Conservation (phyloP, 2,797 vertebrate species). For the Simalia tracyae region DNA sequence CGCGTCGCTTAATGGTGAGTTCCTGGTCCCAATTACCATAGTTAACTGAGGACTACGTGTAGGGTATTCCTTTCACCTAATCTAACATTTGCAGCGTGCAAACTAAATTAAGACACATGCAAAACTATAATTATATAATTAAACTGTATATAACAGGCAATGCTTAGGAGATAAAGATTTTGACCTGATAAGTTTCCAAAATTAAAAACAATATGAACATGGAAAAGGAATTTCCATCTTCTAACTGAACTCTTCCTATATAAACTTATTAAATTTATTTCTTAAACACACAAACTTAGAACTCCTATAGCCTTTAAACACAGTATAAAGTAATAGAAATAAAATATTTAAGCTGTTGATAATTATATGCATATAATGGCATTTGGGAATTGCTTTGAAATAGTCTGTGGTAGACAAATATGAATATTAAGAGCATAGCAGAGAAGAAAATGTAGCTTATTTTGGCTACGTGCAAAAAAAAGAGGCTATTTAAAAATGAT, state of each 20-base stretch:
- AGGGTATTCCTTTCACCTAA: background rate
- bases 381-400: constrained; percentile 50
- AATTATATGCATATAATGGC: constrained; percentile 42
- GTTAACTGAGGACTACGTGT: no score
- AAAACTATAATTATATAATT: constrained; percentile 49
- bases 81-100: constrained; percentile 25
- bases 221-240: constrained; percentile 56
- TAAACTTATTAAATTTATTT: constrained; percentile 59
- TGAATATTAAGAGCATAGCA: constrained; percentile 34
- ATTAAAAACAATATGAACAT: constrained; percentile 48
- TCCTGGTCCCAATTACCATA: no score
- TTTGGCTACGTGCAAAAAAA: constrained; percentile 59
- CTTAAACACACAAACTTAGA: constrained; percentile 51
- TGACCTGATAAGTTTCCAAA: constrained; percentile 50
- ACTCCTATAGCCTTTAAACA: constrained; percentile 43
- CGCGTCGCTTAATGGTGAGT: no score
- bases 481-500: constrained; percentile 51
- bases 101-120: constrained; percentile 36
- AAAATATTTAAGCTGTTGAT: constrained; percentile 38
- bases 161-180: constrained; percentile 40
- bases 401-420: constrained; percentile 44
- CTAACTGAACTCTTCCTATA: constrained; percentile 44
- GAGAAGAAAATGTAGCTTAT: constrained; percentile 46
- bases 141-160: constrained; percentile 53
- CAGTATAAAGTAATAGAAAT: constrained; percentile 41